Base-by-base conservation (phyloP, 2,797 vertebrate genomes). In the Ctenochaetus hawaiiensis region DNA sequence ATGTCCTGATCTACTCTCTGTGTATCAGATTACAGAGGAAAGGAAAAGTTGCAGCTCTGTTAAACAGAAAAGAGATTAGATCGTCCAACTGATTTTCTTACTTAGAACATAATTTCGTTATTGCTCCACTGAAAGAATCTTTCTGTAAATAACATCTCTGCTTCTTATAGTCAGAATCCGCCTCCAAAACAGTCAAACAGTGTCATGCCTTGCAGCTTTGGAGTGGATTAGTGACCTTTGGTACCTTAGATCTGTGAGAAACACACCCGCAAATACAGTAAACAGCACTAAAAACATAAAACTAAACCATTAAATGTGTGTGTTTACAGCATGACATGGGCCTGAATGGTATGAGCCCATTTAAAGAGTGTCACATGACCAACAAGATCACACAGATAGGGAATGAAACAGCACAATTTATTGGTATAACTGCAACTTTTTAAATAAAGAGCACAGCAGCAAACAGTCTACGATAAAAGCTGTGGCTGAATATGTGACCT, bases 141-240 rank as follows among this genome's bases (percentile, higher is more conserved):
- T 18, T 12, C 6, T 18, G 20, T 30, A 60, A 56, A 6, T 41
- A 71, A 63, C 43, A 59, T 67, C 58, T 56, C 23, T 1, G 59
- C 45, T 49, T 6, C 56, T 59, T 45, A 16, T 8, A 17, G 45
- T 17, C 45, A 6, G 30, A 34, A 34, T 34, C 30, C 30, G 5
- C 5, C 10, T 12, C 11, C 39, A 41, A 41, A 41, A 41, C 11
- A 12, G 39, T 41, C 39, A 41, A 74, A 49, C 68, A 77, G 16
- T 7, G 44, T 90, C 87, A 88, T 59, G 68, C 73, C 26, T 80
- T 72, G 5, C 59, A 74, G 90, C 78, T 93, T 92, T 79, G 54
- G 44, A 72, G 41, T 49, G 76, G 88, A 89, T 92, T 90, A 90
- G 76, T 59, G 62, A 90, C 73, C 83, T 89, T 92, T 91, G 49